These are phyloP conservation scores for Xylocampa areola DNA, from an alignment of 2,888 invertebrate species.

Conservation along the genomic window DNA sequence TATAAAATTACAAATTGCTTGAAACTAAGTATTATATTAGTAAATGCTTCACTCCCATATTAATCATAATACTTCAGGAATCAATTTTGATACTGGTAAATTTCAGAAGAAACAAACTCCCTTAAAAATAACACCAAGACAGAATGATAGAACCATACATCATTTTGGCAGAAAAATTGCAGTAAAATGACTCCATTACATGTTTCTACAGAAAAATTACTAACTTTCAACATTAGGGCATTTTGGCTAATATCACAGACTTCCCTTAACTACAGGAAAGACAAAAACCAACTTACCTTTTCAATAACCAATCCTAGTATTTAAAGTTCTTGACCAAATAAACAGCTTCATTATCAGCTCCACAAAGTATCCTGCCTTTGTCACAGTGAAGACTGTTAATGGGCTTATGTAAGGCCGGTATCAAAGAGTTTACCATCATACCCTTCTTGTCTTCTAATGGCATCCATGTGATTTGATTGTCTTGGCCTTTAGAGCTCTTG, in stretches of 20 bases:
- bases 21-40: too few relatives aligned
- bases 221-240: not conserved
- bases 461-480: constrained; percentile 90
- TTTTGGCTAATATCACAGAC: constrained; percentile 3
- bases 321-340: constrained; percentile 93
- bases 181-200: too few relatives aligned
- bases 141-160: too few relatives aligned
- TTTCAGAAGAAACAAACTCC: too few relatives aligned
- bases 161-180: too few relatives aligned
- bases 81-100: too few relatives aligned
- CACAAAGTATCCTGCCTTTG: constrained; percentile 93
- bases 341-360: constrained; percentile 96
- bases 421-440: constrained; percentile 93
- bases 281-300: not conserved
- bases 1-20: not conserved
- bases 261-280: not conserved
- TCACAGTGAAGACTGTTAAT: constrained; percentile 95
- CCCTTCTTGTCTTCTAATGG: constrained; percentile 92
- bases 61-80: too few relatives aligned
- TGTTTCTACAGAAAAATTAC: too few relatives aligned
- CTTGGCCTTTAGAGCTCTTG: constrained; percentile 75
- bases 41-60: too few relatives aligned
- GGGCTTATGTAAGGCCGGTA: constrained; percentile 93
- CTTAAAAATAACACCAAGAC: too few relatives aligned
- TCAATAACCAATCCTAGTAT: constrained; percentile 63